These are phyloP conservation scores for Benitochromis conjunctus DNA, from an alignment of 2,113 vertebrate species.

Conservation along the genomic window DNA sequence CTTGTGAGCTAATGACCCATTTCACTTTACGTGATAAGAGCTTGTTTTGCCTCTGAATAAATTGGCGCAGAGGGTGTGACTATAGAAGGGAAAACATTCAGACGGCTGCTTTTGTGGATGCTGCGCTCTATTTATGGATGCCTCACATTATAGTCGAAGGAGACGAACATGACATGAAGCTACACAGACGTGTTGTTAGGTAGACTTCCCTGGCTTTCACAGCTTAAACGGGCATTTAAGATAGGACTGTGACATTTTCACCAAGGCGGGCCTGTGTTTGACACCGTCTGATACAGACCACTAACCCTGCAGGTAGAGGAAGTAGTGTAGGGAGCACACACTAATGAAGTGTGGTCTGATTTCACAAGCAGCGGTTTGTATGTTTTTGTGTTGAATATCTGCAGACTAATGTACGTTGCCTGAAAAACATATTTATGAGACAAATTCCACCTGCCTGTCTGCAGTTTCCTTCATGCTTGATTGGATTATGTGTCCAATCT, in stretches of 20 bases:
- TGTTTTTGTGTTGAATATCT: too few relatives aligned
- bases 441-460: neutral
- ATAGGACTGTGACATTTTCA: neutral
- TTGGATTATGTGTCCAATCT: neutral
- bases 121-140: neutral
- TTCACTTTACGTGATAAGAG: slow-evolving; percentile 26
- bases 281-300: neutral
- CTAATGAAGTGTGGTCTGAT: neutral
- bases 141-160: neutral
- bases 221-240: neutral
- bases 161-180: neutral
- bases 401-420: neutral
- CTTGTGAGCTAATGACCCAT: slow-evolving; percentile 23
- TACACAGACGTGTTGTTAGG: accelerated
- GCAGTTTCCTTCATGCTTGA: neutral
- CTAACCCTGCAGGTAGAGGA: neutral
- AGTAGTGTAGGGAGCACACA: neutral
- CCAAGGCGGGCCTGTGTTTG: neutral
- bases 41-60: neutral
- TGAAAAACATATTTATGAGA: neutral
- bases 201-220: neutral
- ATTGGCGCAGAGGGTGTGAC: neutral
- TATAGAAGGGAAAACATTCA: neutral
- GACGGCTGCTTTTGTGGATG: neutral
- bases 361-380: neutral